Percentiles rank a stretch among this genome's conserved stretches.
phyloP scores from a whole-genome alignment of 2,797 vertebrate genomes.

The Pantherophis vulpinus region DNA sequence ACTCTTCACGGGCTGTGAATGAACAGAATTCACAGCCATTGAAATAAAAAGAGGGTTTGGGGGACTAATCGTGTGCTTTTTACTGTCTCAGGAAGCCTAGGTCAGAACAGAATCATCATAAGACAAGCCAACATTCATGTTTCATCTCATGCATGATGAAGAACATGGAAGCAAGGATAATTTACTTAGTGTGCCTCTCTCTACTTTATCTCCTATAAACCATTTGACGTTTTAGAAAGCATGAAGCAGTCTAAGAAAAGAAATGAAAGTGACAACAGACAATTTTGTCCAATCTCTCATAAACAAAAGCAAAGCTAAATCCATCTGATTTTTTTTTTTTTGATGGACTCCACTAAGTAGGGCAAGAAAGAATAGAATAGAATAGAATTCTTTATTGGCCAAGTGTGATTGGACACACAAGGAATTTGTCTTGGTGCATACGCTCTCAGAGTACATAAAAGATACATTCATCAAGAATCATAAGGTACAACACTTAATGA shows the following conservation, averaged over 20 bases:
- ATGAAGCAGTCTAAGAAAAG: not conserved
- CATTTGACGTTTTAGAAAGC: not conserved
- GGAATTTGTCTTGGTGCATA: too few relatives aligned
- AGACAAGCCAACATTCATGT: not conserved
- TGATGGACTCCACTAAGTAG: not conserved
- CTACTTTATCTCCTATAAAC: not conserved
- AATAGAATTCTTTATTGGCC: too few relatives aligned
- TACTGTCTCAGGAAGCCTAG: too few relatives aligned
- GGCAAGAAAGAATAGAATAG: not conserved
- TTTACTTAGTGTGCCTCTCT: not conserved
- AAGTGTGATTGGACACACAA: too few relatives aligned
- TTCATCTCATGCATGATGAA: not conserved
- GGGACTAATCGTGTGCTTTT: too few relatives aligned
- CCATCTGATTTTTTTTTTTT: not conserved
- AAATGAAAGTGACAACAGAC: not conserved
- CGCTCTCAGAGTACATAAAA: too few relatives aligned
- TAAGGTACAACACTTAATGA: too few relatives aligned
- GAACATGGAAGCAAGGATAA: not conserved
- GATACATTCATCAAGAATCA: too few relatives aligned
- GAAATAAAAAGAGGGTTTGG: too few relatives aligned
- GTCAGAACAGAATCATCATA: not conserved
- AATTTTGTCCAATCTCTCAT: not conserved
- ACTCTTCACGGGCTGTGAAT: too few relatives aligned
- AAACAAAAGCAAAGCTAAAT: not conserved
- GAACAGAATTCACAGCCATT: too few relatives aligned